Evolutionary conservation across 1,140 invertebrate genomes (phyloP).

Genomic region (Sitophilus oryzae): DNA sequence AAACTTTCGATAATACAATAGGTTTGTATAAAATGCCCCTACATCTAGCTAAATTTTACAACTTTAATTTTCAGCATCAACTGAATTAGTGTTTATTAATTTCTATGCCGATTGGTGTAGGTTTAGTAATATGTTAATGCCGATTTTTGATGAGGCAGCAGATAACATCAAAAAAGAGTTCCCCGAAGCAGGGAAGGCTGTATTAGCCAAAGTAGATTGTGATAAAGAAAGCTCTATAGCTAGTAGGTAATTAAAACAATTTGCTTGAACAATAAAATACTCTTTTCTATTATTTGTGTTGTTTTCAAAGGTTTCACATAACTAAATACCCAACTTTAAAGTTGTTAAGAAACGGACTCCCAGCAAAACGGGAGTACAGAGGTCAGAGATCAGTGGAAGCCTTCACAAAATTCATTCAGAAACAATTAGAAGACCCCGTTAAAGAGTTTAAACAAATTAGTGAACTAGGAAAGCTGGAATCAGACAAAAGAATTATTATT

Average conservation of each 20-base stretch:
- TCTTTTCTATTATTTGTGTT: not conserved
- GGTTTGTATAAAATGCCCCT: conserved; percentile 49
- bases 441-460: conserved; percentile 68
- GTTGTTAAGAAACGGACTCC: conserved; percentile 88
- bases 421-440: conserved; percentile 88
- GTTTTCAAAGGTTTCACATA: conserved; percentile 76
- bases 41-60: not conserved
- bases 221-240: conserved; percentile 83
- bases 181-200: conserved; percentile 75
- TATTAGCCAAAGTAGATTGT: conserved; percentile 96
- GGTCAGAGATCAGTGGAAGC: conserved; percentile 78
- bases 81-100: conserved; percentile 96
- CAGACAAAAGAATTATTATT: conserved; percentile 87
- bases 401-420: conserved; percentile 78
- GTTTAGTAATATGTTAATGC: conserved; percentile 92
- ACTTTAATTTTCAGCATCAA: conserved; percentile 66
- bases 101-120: conserved; percentile 98
- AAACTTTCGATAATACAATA: conserved; percentile 76
- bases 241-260: conserved; percentile 39
- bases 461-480: conserved; percentile 74
- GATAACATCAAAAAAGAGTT: conserved; percentile 77
- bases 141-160: conserved; percentile 94
- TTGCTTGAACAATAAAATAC: not conserved
- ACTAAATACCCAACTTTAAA: conserved; percentile 98
- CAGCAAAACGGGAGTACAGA: conserved; percentile 92